A percentile compares a stretch with the other conserved stretches of the same genome.
These are phyloP conservation scores for Melanargia galathea DNA, from an alignment of 2,888 invertebrate genomes.

Conservation along the genomic window DNA sequence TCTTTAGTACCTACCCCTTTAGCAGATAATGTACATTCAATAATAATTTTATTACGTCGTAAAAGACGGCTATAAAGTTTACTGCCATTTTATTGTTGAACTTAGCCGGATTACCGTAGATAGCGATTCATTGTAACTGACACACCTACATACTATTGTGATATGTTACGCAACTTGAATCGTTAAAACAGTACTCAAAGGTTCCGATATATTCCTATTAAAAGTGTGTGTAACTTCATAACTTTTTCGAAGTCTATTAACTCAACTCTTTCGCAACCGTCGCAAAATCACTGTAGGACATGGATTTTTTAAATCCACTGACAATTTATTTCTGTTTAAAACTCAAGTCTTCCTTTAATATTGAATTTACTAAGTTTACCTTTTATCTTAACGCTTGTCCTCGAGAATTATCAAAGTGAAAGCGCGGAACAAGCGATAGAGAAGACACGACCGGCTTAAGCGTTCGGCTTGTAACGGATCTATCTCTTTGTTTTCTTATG, in stretches of 20 bases:
- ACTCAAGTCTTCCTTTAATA: too few species aligned
- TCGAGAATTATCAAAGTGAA: too few species aligned
- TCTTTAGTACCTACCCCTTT: slow-evolving; percentile 29
- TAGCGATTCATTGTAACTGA: slow-evolving; percentile 37
- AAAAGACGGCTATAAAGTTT: slow-evolving; percentile 52
- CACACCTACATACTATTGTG: slow-evolving; percentile 10
- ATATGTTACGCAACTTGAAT: slow-evolving; percentile 5
- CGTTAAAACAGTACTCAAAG: slow-evolving; percentile 5
- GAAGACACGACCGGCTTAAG: too few species aligned
- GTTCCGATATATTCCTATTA: neutral
- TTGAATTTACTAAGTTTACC: too few species aligned
- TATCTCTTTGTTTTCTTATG: too few species aligned
- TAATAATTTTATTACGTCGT: slow-evolving; percentile 53
- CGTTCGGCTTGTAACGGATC: too few species aligned
- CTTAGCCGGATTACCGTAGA: slow-evolving; percentile 46
- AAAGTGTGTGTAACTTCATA: neutral
- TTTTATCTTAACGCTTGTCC: too few species aligned
- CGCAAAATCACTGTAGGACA: too few species aligned
- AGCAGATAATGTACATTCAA: slow-evolving; percentile 45
- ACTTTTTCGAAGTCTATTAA: neutral
- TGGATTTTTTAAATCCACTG: too few species aligned
- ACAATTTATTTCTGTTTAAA: too few species aligned
- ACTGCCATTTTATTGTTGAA: slow-evolving; percentile 51
- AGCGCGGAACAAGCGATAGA: too few species aligned
- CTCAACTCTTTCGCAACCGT: too few species aligned